phyloP scores from a whole-genome alignment of 2,888 invertebrate species.

The Caenorhabditis sp. region DNA sequence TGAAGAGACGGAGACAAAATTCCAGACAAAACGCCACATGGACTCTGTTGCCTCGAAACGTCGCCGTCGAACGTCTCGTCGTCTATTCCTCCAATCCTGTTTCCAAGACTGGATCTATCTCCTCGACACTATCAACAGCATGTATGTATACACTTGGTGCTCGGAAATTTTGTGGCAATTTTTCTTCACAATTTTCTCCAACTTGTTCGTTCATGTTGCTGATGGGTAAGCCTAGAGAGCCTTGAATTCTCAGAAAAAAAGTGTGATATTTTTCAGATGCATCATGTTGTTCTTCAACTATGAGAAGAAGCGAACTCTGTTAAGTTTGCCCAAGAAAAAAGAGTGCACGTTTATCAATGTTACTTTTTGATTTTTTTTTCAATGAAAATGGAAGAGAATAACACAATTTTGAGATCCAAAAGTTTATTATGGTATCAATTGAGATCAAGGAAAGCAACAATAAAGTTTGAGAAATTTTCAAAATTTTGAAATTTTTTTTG shows the following conservation, averaged over 20 bases:
- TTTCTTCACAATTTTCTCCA: constrained; percentile 63
- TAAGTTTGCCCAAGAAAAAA: constrained; percentile 24
- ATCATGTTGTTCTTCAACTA: constrained; percentile 61
- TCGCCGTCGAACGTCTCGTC: constrained; percentile 40
- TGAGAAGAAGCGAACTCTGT: constrained; percentile 37
- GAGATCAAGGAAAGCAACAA: not conserved
- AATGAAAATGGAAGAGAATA: not conserved
- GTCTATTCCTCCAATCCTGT: constrained; percentile 59
- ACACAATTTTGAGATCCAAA: constrained; percentile 26
- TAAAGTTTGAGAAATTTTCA: not conserved
- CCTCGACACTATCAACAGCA: constrained; percentile 61
- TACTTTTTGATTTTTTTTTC: constrained; percentile 24
- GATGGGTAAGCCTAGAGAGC: constrained; percentile 62
- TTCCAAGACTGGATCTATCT: constrained; percentile 65
- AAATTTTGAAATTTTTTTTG: constrained; percentile 19
- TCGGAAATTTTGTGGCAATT: constrained; percentile 51
- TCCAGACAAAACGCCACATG: constrained; percentile 50
- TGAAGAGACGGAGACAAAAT: no score
- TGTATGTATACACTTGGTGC: constrained; percentile 59
- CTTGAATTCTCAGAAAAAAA: not conserved
- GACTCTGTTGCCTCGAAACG: constrained; percentile 49
- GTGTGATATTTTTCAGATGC: constrained; percentile 32
- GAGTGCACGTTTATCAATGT: constrained; percentile 34
- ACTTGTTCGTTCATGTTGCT: constrained; percentile 56
- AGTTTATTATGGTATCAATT: constrained; percentile 3